Evolutionary conservation across 2,888 invertebrate species (phyloP).

Genomic region (Standfussiana lucernea): DNA sequence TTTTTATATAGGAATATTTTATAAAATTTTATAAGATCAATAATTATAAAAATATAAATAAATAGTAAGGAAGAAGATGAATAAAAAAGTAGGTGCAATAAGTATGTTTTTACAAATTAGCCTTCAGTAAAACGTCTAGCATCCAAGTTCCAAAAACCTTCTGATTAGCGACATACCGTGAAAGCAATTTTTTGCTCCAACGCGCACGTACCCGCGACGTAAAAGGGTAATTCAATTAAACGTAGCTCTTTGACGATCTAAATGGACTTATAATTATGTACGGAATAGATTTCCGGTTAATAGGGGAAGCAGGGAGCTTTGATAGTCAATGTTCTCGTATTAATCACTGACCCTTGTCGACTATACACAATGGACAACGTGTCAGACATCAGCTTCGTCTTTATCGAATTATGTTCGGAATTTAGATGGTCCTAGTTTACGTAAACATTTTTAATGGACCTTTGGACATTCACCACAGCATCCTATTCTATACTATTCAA

Average conservation of each 20-base stretch:
- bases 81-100: too few species aligned
- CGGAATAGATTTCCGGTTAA: conserved; percentile 45
- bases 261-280: conserved; percentile 52
- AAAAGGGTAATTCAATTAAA: conserved; percentile 53
- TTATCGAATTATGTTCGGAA: conserved; percentile 39
- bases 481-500: too few species aligned
- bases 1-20: too few species aligned
- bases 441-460: neutral
- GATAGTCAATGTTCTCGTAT: conserved; percentile 82
- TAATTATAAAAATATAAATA: too few species aligned
- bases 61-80: too few species aligned
- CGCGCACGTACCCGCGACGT: conserved; percentile 1
- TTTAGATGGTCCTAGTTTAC: conserved; percentile 17
- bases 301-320: conserved; percentile 69
- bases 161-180: conserved; percentile 22
- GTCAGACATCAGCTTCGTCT: conserved; percentile 54
- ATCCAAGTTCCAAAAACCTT: neutral
- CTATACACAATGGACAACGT: conserved; percentile 76
- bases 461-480: neutral
- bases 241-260: conserved; percentile 46
- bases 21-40: too few species aligned
- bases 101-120: neutral
- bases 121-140: neutral
- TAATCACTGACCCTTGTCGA: conserved; percentile 87
- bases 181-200: conserved; percentile 39